Evolutionary conservation across 2,113 vertebrate genomes (phyloP).

Genomic region (Oreochromis niloticus): DNA sequence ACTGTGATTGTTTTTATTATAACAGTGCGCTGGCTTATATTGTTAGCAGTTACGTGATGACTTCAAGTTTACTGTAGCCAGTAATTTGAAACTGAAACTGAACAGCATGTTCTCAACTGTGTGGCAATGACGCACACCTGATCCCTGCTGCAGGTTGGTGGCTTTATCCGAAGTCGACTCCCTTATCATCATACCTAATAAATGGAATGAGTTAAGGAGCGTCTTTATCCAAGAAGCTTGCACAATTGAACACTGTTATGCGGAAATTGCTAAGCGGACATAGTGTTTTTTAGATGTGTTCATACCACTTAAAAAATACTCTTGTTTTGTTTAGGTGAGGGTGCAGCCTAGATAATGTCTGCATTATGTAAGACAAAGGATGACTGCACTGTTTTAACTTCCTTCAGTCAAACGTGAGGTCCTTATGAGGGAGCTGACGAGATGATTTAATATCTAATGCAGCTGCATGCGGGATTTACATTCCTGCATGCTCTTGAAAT

Average conservation of each 20-base stretch:
- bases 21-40: not conserved
- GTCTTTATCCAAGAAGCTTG: not conserved
- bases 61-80: not conserved
- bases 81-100: not conserved
- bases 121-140: not conserved
- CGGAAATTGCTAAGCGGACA: not conserved
- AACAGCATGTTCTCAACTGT: not conserved
- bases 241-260: not conserved
- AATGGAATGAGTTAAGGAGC: not conserved
- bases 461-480: not conserved
- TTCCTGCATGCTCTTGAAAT: not conserved
- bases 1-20: not conserved
- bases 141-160: not conserved
- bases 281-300: not conserved
- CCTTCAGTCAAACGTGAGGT: rapidly evolving
- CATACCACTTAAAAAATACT: not conserved
- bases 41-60: not conserved
- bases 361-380: not conserved
- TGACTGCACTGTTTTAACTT: rapidly evolving
- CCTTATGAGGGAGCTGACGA: rapidly evolving
- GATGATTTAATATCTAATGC: not conserved
- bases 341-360: not conserved
- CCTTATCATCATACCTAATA: not conserved
- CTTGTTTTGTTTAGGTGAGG: not conserved
- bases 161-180: not conserved